A percentile compares a stretch with the other conserved stretches of the same genome.
Conservation (phyloP, 1,140 invertebrate species). For the Sminthurides bifidus region DNA sequence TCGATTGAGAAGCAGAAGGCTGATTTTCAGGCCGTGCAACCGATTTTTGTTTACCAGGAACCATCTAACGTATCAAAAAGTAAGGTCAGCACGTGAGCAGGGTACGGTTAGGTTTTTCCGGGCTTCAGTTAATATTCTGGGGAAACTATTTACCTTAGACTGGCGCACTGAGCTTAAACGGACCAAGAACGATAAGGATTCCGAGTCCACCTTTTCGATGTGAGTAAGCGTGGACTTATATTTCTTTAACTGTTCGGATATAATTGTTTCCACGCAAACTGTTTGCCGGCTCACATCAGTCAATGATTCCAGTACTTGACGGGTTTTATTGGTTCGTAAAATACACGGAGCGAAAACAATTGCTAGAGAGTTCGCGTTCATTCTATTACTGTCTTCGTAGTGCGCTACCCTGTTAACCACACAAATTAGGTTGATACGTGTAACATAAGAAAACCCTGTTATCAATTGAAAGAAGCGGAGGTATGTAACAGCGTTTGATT, state of each 20-base stretch:
- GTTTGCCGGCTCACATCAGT: conserved; percentile 61
- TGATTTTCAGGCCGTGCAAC: too few relatives aligned
- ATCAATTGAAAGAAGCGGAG: too few relatives aligned
- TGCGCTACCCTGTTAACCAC: conserved; percentile 52
- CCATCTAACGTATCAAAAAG: too few relatives aligned
- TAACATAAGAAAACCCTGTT: not conserved
- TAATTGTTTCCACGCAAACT: conserved; percentile 75
- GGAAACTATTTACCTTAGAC: conserved; percentile 54
- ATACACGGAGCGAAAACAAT: conserved; percentile 94
- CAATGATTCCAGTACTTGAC: conserved; percentile 56
- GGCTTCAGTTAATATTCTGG: too few relatives aligned
- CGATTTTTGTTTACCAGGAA: too few relatives aligned
- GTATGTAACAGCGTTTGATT: too few relatives aligned
- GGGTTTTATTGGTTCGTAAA: conserved; percentile 65
- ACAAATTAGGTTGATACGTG: conserved; percentile 4
- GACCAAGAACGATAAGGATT: conserved; percentile 60
- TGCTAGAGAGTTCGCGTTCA: conserved; percentile 79
- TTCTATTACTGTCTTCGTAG: conserved; percentile 78
- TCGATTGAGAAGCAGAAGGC: too few relatives aligned
- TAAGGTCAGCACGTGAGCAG: too few relatives aligned
- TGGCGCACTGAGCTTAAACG: conserved; percentile 58
- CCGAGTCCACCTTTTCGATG: conserved; percentile 74
- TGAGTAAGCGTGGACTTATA: conserved; percentile 68
- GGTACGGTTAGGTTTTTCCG: too few relatives aligned
- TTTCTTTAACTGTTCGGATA: conserved; percentile 40